A percentile compares a stretch with the other conserved stretches of the same genome.
These are phyloP conservation scores for Scaptomyza polygonia DNA, from an alignment of 2,888 invertebrate genomes.

Conservation along the genomic window DNA sequence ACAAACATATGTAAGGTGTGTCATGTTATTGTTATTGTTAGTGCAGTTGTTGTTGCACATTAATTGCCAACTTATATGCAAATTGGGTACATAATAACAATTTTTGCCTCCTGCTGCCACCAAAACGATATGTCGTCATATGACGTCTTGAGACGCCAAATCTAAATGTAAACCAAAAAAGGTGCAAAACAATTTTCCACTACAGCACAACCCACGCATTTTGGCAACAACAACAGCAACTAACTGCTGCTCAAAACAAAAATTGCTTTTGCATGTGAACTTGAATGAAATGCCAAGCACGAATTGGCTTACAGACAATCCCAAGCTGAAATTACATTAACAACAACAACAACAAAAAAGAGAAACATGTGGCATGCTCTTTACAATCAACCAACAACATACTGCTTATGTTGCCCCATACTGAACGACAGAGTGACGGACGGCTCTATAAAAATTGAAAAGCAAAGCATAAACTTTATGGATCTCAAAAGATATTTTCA, in stretches of 20 bases:
- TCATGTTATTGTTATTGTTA: constrained; percentile 50
- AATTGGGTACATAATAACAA: constrained; percentile 72
- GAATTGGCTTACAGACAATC: constrained; percentile 73
- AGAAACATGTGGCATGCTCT: constrained; percentile 12
- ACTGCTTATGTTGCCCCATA: constrained; percentile 1
- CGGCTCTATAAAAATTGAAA: neutral
- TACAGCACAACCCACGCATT: constrained; percentile 60
- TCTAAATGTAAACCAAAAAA: constrained; percentile 52
- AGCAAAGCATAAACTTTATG: neutral
- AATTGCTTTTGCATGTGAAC: constrained; percentile 66
- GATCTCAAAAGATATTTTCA: neutral
- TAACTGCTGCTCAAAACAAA: constrained; percentile 16
- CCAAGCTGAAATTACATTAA: constrained; percentile 51
- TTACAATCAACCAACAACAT: neutral
- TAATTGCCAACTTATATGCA: constrained; percentile 77
- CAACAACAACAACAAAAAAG: no score
- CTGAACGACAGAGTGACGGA: neutral
- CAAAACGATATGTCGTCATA: constrained; percentile 39
- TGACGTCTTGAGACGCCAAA: constrained; percentile 12
- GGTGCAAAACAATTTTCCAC: constrained; percentile 72
- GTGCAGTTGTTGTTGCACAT: constrained; percentile 42
- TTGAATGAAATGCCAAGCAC: constrained; percentile 72
- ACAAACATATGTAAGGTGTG: constrained; percentile 52
- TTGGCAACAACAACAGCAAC: constrained; percentile 13
- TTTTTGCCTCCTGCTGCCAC: constrained; percentile 39